Conservation (phyloP, 1,140 invertebrate species). For the Babylonia areolata region DNA sequence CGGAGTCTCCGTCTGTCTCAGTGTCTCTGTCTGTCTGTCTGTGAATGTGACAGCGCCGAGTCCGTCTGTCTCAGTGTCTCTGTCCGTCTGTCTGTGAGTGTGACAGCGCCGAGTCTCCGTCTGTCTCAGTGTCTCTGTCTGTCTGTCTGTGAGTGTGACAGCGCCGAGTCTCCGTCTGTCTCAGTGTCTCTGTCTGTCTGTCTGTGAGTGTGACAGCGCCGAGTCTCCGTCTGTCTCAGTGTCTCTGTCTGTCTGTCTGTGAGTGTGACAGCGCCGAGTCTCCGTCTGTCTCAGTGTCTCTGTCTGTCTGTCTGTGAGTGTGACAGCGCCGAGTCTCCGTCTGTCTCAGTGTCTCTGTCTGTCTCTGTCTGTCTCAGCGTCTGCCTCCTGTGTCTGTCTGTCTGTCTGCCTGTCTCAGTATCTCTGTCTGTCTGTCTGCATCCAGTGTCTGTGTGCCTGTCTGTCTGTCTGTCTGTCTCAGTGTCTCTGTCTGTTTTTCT, state of each 20-base stretch:
- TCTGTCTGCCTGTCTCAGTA: neutral
- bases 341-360: neutral
- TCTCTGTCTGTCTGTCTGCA: neutral
- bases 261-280: neutral
- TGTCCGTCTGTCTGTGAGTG: neutral
- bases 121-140: constrained; percentile 3
- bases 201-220: neutral
- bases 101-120: no score
- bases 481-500: neutral
- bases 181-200: neutral
- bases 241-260: neutral
- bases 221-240: neutral
- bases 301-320: neutral
- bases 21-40: neutral
- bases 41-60: no score
- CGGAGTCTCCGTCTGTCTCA: neutral
- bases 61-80: neutral
- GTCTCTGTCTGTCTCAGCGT: neutral
- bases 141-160: neutral
- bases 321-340: neutral
- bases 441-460: neutral
- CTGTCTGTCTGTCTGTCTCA: neutral
- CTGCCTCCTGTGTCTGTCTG: neutral
- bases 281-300: neutral
- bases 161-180: neutral